Evolutionary conservation across 2,888 invertebrate genomes (phyloP).

Genomic region (Hipparchia semele): DNA sequence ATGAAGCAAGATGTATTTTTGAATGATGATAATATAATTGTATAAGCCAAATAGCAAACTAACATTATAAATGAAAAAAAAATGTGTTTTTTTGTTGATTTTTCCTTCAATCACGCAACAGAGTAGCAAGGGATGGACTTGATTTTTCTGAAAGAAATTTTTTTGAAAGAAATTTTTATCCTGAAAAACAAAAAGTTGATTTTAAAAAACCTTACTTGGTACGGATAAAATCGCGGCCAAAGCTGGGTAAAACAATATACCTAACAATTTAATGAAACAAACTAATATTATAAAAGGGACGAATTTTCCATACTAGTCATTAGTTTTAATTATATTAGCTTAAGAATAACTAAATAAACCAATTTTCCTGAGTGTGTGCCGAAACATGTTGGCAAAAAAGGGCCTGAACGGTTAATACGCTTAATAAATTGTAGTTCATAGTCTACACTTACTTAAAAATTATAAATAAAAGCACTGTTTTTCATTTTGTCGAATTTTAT

Average conservation of each 20-base stretch:
- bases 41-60: too few species aligned
- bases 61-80: too few species aligned
- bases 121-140: too few species aligned
- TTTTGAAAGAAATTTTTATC: too few species aligned
- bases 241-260: not conserved
- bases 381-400: conserved; percentile 46
- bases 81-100: too few species aligned
- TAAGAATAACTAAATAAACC: conserved; percentile 22
- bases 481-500: not conserved
- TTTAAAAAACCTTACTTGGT: too few species aligned
- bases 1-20: not conserved
- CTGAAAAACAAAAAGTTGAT: too few species aligned
- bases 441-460: conserved; percentile 22
- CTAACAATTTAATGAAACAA: not conserved
- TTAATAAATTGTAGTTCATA: conserved; percentile 57
- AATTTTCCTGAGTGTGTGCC: conserved; percentile 28
- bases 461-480: not conserved
- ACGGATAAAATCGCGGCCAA: too few species aligned
- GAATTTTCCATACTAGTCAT: conserved; percentile 58
- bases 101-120: too few species aligned
- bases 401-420: conserved; percentile 72
- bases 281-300: conserved; percentile 43
- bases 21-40: too few species aligned
- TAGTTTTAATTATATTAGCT: conserved; percentile 39
- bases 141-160: too few species aligned